A percentile compares a stretch with the other conserved stretches of the same genome.
Evolutionary conservation across 2,797 vertebrate genomes (phyloP).

Genomic region (Oreochromis grahami): DNA sequence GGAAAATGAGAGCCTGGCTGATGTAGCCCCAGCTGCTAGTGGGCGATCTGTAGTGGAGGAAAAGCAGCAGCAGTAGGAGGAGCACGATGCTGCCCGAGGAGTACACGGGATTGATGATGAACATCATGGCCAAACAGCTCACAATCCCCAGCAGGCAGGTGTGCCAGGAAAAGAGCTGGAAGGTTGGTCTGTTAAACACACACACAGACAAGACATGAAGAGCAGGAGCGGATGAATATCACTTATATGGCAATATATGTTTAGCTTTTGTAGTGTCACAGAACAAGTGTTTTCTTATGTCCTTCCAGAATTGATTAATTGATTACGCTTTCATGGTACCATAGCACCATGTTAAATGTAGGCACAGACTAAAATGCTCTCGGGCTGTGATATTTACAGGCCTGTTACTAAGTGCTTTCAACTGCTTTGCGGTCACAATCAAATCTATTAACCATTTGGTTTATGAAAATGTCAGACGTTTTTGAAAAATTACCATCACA

Average conservation of each 20-base stretch:
- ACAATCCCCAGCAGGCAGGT: constrained; percentile 88
- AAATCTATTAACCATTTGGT: background rate
- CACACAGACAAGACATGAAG: background rate
- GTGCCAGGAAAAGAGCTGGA: constrained; percentile 91
- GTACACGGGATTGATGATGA: constrained; percentile 88
- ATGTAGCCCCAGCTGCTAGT: constrained; percentile 95
- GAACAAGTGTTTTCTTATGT: background rate
- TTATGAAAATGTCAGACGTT: background rate
- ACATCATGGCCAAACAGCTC: constrained; percentile 94
- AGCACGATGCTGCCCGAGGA: constrained; percentile 87
- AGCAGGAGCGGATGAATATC: background rate
- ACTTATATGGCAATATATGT: background rate
- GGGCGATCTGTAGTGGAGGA: constrained; percentile 86
- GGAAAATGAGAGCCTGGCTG: constrained; percentile 94
- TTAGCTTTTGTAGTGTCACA: background rate
- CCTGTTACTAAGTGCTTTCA: background rate
- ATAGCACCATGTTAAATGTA: background rate
- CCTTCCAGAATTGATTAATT: background rate
- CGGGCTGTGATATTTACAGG: background rate
- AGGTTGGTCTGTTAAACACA: constrained; percentile 79
- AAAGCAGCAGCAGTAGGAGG: constrained; percentile 83
- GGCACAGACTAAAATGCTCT: background rate
- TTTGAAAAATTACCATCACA: background rate
- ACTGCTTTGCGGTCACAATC: background rate
- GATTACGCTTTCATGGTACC: background rate